Conservation (phyloP, 2,113 vertebrate genomes). For the Phalacrocorax carbo region DNA sequence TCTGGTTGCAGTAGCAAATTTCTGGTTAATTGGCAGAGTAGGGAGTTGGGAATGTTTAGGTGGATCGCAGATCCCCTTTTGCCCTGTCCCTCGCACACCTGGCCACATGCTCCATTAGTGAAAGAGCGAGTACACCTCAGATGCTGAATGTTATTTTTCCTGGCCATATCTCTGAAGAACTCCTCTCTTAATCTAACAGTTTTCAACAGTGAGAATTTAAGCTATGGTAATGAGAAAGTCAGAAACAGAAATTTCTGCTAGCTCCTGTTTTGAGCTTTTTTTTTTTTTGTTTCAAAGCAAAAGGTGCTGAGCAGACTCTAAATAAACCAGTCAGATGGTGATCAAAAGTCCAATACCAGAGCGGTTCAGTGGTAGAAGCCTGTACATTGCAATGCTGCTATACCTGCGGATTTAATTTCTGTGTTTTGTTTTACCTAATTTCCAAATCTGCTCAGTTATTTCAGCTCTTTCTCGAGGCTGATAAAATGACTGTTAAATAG, state of each 20-base stretch:
- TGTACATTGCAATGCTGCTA: neutral
- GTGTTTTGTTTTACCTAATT: neutral
- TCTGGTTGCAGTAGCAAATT: neutral
- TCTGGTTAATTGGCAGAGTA: neutral
- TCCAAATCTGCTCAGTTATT: neutral
- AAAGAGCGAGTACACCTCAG: neutral
- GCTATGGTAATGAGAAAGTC: neutral
- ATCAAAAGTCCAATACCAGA: neutral
- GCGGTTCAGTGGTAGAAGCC: neutral
- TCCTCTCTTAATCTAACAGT: neutral
- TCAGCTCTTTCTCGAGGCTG: neutral
- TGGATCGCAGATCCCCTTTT: neutral
- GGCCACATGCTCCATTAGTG: neutral
- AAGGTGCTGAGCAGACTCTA: neutral
- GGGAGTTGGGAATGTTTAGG: neutral
- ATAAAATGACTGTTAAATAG: neutral
- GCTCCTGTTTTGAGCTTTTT: neutral
- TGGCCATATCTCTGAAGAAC: neutral
- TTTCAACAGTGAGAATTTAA: neutral
- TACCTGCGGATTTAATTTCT: neutral
- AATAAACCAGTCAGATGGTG: neutral
- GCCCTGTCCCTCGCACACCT: neutral
- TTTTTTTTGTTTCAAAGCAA: neutral
- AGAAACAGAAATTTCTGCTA: neutral
- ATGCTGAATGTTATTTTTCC: neutral